Conservation (phyloP, 2,113 vertebrate genomes). For the Theristicus caerulescens region DNA sequence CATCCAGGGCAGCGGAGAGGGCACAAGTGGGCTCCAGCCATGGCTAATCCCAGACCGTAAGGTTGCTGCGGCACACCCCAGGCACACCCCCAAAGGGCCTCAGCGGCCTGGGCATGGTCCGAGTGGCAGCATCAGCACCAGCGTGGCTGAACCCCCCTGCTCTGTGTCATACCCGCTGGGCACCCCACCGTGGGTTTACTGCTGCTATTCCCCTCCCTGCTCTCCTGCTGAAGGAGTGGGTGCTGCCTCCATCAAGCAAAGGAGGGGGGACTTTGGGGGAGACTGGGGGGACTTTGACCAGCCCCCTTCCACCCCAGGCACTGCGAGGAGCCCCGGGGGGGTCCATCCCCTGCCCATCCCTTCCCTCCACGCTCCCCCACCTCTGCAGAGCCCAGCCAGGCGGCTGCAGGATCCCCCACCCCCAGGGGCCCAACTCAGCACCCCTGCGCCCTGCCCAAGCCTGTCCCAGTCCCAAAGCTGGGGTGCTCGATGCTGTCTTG, state of each 20-base stretch:
- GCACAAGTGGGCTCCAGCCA: background rate
- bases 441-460: background rate
- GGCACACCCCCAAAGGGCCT: background rate
- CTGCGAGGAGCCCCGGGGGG: background rate
- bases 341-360: background rate
- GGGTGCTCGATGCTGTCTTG: accelerated
- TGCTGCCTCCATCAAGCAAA: background rate
- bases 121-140: background rate
- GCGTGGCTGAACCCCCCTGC: background rate
- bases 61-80: background rate
- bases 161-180: background rate
- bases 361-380: background rate
- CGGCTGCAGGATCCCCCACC: background rate
- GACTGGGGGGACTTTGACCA: background rate
- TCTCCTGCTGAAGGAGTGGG: background rate
- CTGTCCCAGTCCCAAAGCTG: background rate
- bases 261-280: no score
- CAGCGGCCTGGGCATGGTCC: background rate
- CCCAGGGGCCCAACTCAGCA: accelerated
- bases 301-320: background rate
- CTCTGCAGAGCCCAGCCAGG: background rate
- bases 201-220: background rate
- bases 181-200: background rate
- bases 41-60: accelerated
- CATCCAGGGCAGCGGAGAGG: background rate